phyloP scores from a whole-genome alignment of 92 coral and sea anemone genomes.

The Epizoanthus fatuus region DNA sequence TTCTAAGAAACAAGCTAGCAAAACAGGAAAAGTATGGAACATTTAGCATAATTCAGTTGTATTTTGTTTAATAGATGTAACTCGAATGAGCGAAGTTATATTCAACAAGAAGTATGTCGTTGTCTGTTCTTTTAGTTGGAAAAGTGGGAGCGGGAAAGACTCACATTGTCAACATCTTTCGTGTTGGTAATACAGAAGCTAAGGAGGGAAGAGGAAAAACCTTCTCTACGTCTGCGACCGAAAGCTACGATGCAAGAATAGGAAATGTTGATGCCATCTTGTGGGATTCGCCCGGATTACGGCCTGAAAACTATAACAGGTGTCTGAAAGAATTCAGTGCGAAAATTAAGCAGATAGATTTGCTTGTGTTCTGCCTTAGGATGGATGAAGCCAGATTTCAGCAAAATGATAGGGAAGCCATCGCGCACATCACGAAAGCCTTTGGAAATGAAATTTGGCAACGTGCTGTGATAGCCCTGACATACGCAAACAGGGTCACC shows the following conservation, averaged over 20 bases:
- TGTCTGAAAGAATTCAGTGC: neutral
- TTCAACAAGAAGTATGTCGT: neutral
- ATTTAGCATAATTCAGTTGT: too few species aligned
- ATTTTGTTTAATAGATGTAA: too few species aligned
- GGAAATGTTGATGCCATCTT: slow-evolving; percentile 2
- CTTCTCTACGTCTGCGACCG: neutral
- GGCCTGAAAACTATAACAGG: neutral
- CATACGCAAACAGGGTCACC: slow-evolving; percentile 4
- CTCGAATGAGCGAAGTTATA: too few species aligned
- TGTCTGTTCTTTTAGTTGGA: neutral
- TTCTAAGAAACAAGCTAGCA: too few species aligned
- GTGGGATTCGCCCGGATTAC: slow-evolving; percentile 15
- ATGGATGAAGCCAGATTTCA: slow-evolving; percentile 1
- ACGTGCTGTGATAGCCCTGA: slow-evolving; percentile 2
- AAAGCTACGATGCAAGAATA: slow-evolving; percentile 2
- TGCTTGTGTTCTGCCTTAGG: slow-evolving; percentile 2
- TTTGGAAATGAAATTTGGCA: slow-evolving; percentile 8
- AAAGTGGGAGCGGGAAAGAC: slow-evolving; percentile 2
- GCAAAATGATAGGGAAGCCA: slow-evolving; percentile 2
- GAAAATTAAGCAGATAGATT: neutral
- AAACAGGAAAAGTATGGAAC: too few species aligned
- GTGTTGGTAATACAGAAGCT: neutral
- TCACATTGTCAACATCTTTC: neutral
- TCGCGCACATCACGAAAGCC: slow-evolving; percentile 7
- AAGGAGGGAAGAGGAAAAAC: neutral